These are phyloP conservation scores for Tribolium madens DNA, from an alignment of 1,140 invertebrate species.

Conservation along the genomic window DNA sequence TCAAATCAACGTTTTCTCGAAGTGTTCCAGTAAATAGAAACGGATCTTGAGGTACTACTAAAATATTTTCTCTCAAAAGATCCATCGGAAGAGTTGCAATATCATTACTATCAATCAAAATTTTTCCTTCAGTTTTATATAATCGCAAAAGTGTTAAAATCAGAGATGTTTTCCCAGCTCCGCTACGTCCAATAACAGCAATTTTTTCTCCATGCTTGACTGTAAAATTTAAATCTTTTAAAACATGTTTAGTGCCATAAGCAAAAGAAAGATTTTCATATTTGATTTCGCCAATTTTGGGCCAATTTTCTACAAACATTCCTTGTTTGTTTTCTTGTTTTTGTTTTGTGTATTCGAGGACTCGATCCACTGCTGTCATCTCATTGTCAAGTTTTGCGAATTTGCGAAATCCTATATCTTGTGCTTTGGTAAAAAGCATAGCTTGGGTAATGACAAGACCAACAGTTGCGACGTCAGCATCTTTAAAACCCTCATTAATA, in stretches of 20 bases:
- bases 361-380: constrained; percentile 84
- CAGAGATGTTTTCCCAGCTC: constrained; percentile 86
- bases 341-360: constrained; percentile 75
- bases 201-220: constrained; percentile 74
- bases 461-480: constrained; percentile 69
- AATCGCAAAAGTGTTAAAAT: constrained; percentile 78
- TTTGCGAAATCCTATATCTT: constrained; percentile 76
- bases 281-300: constrained; percentile 75
- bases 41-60: constrained; percentile 88
- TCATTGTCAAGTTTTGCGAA: constrained; percentile 77
- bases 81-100: constrained; percentile 74
- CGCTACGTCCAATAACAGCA: constrained; percentile 84
- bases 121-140: constrained; percentile 67
- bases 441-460: constrained; percentile 73
- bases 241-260: constrained; percentile 71
- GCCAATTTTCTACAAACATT: constrained; percentile 73
- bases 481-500: constrained; percentile 55
- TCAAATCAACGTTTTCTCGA: not conserved
- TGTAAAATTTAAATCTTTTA: constrained; percentile 79
- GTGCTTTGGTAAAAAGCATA: constrained; percentile 71
- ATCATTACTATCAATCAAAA: constrained; percentile 73
- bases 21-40: constrained; percentile 64
- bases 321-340: constrained; percentile 68
- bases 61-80: constrained; percentile 80
- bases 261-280: constrained; percentile 79